A percentile compares a stretch with the other conserved stretches of the same genome.
phyloP scores from a whole-genome alignment of 2,113 vertebrate species.

The Sitta europaea region DNA sequence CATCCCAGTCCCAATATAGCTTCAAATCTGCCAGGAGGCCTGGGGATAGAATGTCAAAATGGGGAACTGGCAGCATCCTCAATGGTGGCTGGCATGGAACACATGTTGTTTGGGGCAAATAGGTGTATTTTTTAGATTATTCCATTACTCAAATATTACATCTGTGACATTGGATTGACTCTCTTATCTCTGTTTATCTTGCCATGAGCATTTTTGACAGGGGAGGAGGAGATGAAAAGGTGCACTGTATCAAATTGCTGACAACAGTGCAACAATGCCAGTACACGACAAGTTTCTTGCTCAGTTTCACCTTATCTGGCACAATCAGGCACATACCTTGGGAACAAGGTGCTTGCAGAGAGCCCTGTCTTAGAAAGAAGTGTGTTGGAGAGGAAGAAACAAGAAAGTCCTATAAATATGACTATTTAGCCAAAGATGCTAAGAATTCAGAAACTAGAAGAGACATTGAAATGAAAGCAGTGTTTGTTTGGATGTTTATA shows the following conservation, averaged over 20 bases:
- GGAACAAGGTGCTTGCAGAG: background rate
- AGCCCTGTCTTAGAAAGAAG: background rate
- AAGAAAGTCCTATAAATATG: too few relatives aligned
- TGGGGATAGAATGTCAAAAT: background rate
- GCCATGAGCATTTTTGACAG: background rate
- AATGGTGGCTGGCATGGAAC: background rate
- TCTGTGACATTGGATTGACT: background rate
- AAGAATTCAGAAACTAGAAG: too few relatives aligned
- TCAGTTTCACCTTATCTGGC: background rate
- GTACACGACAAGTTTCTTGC: background rate
- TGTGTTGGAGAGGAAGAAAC: too few relatives aligned
- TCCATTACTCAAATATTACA: background rate
- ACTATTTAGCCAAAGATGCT: too few relatives aligned
- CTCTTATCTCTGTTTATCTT: background rate
- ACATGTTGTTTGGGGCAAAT: background rate
- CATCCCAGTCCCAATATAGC: background rate
- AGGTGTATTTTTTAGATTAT: background rate
- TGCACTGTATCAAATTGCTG: background rate
- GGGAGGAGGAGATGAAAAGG: background rate
- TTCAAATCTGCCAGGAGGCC: background rate
- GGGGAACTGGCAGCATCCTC: background rate
- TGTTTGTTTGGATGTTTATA: too few relatives aligned
- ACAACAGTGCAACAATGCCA: background rate
- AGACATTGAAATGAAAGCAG: too few relatives aligned
- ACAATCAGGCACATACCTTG: background rate